These are phyloP conservation scores for Seriola quinqueradiata DNA, from an alignment of 2,113 vertebrate species.

Conservation along the genomic window DNA sequence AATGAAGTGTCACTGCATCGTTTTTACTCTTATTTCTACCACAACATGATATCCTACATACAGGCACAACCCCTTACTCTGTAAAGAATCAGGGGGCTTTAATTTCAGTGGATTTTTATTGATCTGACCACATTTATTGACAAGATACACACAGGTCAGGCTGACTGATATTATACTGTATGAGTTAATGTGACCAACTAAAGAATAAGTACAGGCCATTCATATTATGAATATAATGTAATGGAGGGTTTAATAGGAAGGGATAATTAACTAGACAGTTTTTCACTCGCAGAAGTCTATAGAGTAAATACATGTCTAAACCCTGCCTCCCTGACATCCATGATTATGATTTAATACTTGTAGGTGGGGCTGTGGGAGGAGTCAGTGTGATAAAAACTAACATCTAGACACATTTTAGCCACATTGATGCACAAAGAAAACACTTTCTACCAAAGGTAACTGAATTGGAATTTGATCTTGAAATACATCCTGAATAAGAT, in stretches of 20 bases:
- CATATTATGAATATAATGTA: background rate
- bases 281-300: background rate
- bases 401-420: constrained; percentile 25
- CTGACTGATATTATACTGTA: background rate
- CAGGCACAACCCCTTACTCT: background rate
- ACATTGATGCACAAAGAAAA: constrained; percentile 36
- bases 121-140: background rate
- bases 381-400: constrained; percentile 58
- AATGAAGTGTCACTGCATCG: background rate
- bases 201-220: background rate
- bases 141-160: background rate
- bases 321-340: constrained; percentile 41
- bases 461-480: background rate
- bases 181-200: background rate
- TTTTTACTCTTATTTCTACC: constrained; percentile 1
- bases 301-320: constrained; percentile 13
- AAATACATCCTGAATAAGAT: background rate
- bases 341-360: constrained; percentile 30
- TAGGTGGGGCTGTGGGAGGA: constrained; percentile 69
- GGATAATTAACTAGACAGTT: background rate
- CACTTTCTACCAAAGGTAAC: constrained; percentile 3
- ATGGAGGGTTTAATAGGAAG: background rate
- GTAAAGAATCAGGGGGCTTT: background rate
- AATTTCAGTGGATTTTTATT: background rate
- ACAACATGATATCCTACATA: background rate